Evolutionary conservation across 2,797 vertebrate genomes (phyloP).

Genomic region (Phylloscopus collybita): DNA sequence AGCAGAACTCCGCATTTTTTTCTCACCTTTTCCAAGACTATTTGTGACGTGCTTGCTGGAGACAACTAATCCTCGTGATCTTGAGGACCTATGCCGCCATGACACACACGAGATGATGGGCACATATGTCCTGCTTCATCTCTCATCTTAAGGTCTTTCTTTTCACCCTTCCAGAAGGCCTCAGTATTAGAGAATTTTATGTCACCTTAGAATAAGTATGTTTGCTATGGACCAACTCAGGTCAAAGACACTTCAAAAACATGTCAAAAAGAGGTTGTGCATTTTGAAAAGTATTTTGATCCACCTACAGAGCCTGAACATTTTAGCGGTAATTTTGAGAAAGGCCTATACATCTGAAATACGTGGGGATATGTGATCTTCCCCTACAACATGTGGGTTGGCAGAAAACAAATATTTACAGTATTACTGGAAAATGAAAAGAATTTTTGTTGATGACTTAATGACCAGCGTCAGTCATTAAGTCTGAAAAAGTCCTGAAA

Average conservation of each 20-base stretch:
- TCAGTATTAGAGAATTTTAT: not conserved
- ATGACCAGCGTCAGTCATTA: conserved; percentile 54
- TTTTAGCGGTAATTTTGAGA: conserved; percentile 57
- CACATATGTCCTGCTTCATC: not conserved
- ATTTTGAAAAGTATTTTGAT: conserved; percentile 5
- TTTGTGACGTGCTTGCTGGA: not conserved
- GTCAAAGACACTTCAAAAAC: not conserved
- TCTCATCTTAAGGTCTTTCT: not conserved
- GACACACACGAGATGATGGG: not conserved
- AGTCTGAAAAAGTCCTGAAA: conserved; percentile 58
- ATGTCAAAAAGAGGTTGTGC: not conserved
- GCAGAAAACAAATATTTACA: conserved; percentile 60
- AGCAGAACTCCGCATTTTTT: not conserved
- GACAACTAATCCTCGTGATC: not conserved
- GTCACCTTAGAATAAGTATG: not conserved
- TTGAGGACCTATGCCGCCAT: not conserved
- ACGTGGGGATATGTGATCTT: conserved; percentile 5
- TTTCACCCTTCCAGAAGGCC: not conserved
- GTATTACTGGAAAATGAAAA: conserved; percentile 43
- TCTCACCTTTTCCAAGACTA: not conserved
- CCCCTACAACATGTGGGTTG: not conserved
- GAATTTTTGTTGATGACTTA: conserved; percentile 59
- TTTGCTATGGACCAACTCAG: not conserved
- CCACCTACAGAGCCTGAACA: not conserved
- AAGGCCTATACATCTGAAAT: conserved; percentile 46